Evolutionary conservation across 2,888 invertebrate genomes (phyloP).

Genomic region (Melanargia galathea): DNA sequence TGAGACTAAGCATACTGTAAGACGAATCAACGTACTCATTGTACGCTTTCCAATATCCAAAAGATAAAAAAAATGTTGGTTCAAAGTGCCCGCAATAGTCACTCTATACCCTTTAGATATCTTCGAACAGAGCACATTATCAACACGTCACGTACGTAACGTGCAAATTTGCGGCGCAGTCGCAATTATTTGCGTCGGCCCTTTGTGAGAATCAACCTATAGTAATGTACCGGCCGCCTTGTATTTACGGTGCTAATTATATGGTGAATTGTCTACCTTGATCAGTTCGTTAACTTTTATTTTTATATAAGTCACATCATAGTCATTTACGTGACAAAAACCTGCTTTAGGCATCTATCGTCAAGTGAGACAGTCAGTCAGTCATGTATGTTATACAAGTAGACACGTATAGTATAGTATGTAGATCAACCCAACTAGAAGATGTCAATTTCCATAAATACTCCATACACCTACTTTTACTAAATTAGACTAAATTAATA

Average conservation of each 20-base stretch:
- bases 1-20: too few species aligned
- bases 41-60: too few species aligned
- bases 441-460: too few species aligned
- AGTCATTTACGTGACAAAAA: neutral
- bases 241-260: slow-evolving; percentile 34
- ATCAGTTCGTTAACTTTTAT: slow-evolving; percentile 20
- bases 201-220: slow-evolving; percentile 52
- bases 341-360: neutral
- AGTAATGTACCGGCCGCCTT: slow-evolving; percentile 24
- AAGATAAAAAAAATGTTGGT: neutral
- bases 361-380: neutral
- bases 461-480: too few species aligned
- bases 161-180: slow-evolving; percentile 55
- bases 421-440: too few species aligned
- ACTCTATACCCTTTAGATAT: neutral
- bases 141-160: slow-evolving; percentile 53
- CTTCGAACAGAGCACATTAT: slow-evolving; percentile 47
- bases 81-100: neutral
- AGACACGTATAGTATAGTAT: too few species aligned
- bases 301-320: slow-evolving; percentile 11
- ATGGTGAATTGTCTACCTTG: slow-evolving; percentile 20
- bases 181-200: slow-evolving; percentile 62
- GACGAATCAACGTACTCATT: too few species aligned
- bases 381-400: too few species aligned
- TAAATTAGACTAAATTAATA: too few species aligned